Evolutionary conservation across 64 coral and sea anemone species (phyloP).

Genomic region (Actinia equina): DNA sequence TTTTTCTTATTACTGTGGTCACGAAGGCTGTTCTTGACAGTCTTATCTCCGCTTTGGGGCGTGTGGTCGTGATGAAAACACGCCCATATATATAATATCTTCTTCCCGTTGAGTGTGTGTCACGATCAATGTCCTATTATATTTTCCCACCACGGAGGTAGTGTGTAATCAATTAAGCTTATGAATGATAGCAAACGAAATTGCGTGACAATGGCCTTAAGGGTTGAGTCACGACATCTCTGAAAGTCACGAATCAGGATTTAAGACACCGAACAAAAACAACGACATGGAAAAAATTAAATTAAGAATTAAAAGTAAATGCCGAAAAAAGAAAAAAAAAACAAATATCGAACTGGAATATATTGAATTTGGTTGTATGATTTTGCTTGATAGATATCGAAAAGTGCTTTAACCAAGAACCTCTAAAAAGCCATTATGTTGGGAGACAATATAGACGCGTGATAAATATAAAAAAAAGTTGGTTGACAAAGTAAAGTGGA

Average conservation of each 20-base stretch:
- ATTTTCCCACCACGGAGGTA: neutral
- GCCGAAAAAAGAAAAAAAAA: too few relatives aligned
- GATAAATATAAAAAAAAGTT: neutral
- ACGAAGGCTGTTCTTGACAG: neutral
- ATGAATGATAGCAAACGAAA: neutral
- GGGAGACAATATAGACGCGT: neutral
- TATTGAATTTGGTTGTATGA: neutral
- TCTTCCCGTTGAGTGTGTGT: neutral
- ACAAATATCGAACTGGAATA: neutral
- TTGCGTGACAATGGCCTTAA: neutral
- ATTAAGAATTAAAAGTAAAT: neutral
- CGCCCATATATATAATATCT: neutral
- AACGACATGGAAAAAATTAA: neutral
- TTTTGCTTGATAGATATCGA: neutral
- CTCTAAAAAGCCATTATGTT: neutral
- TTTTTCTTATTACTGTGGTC: neutral
- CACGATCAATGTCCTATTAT: neutral
- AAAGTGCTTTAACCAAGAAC: neutral
- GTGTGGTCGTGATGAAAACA: neutral
- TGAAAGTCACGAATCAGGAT: neutral
- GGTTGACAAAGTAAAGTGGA: neutral
- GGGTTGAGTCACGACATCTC: neutral
- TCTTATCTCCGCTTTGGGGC: neutral
- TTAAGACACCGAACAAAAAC: neutral
- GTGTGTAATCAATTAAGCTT: neutral